Evolutionary conservation across 2,797 vertebrate genomes (phyloP).

Genomic region (Hydrolagus colliei): DNA sequence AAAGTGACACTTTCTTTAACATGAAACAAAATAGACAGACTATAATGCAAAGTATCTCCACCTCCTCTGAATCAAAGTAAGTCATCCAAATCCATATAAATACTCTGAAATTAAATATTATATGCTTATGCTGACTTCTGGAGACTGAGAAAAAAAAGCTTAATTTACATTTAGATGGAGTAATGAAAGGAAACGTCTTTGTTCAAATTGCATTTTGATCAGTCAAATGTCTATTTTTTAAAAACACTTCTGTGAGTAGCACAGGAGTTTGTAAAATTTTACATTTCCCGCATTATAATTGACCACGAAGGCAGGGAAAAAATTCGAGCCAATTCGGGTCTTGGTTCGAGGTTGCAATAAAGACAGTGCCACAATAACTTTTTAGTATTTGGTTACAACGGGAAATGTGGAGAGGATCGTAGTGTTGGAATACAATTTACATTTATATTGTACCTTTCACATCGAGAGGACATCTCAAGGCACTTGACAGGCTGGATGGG

Average conservation of each 20-base stretch:
- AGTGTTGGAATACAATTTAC: too few species aligned
- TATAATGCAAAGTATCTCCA: not conserved
- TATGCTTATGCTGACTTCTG: not conserved
- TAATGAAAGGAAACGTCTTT: not conserved
- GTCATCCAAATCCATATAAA: not conserved
- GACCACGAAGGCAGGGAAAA: too few species aligned
- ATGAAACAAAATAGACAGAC: not conserved
- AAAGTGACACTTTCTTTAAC: not conserved
- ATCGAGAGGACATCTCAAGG: too few species aligned
- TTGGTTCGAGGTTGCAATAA: not conserved
- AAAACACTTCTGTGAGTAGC: not conserved
- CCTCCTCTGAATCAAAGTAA: not conserved
- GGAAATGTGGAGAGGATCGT: too few species aligned
- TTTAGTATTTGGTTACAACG: not conserved
- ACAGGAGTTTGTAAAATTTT: not conserved
- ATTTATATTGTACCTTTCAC: too few species aligned
- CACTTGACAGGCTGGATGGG: too few species aligned
- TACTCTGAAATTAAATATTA: not conserved
- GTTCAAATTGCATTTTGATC: not conserved
- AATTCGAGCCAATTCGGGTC: not conserved
- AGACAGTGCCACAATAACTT: not conserved
- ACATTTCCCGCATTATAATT: not conserved
- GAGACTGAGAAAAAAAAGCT: not conserved
- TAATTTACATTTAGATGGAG: not conserved
- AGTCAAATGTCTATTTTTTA: not conserved